Conservation (phyloP, 2,113 vertebrate species). For the Thamnaconus septentrionalis region DNA sequence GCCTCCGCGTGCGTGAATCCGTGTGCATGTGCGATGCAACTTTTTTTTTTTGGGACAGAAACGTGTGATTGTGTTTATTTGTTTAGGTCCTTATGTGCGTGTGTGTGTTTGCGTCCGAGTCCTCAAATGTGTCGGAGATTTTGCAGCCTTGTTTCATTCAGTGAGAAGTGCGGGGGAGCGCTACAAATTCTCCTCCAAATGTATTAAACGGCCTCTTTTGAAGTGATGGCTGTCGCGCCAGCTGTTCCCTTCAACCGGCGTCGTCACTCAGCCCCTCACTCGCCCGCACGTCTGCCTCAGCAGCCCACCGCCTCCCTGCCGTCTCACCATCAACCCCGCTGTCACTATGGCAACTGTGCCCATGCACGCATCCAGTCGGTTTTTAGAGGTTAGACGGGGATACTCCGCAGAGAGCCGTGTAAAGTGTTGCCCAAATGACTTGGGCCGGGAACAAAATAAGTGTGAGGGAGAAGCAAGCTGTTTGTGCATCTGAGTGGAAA, state of each 20-base stretch:
- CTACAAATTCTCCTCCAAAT: conserved; percentile 64
- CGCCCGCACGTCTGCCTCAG: conserved; percentile 69
- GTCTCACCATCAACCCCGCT: conserved; percentile 61
- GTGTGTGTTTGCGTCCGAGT: conserved; percentile 56
- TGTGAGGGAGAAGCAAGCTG: conserved; percentile 60
- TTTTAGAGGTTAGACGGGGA: conserved; percentile 65
- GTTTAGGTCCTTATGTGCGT: conserved; percentile 54
- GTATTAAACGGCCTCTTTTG: conserved; percentile 65
- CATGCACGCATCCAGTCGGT: conserved; percentile 58
- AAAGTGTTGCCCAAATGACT: conserved; percentile 66
- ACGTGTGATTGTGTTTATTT: conserved; percentile 62
- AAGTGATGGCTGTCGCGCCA: conserved; percentile 54
- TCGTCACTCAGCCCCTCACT: conserved; percentile 59
- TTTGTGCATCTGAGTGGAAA: conserved; percentile 62
- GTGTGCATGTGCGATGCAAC: conserved; percentile 14
- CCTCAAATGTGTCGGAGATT: conserved; percentile 62
- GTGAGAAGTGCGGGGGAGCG: conserved; percentile 69
- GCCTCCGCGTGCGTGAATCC: conserved; percentile 5
- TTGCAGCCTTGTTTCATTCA: conserved; percentile 70
- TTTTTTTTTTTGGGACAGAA: conserved; percentile 16
- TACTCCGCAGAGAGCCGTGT: conserved; percentile 58
- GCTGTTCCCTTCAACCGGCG: conserved; percentile 56
- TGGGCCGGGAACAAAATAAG: conserved; percentile 63
- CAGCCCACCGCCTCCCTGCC: conserved; percentile 66
- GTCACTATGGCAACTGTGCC: conserved; percentile 79